phyloP scores from a whole-genome alignment of 2,888 invertebrate species.

The Pemphredon lugubris region DNA sequence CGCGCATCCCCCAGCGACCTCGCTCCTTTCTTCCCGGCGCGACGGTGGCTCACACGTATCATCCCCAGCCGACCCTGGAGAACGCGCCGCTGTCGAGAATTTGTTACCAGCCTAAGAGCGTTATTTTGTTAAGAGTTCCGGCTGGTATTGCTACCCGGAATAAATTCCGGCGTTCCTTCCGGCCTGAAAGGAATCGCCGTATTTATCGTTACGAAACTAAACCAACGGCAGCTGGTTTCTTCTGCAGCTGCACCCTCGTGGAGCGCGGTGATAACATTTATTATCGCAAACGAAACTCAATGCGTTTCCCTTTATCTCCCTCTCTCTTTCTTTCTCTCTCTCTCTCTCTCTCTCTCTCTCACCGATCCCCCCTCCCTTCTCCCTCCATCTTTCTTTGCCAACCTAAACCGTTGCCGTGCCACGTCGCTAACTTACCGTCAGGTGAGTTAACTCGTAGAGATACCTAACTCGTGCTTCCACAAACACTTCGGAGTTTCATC shows the following conservation, averaged over 20 bases:
- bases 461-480: background rate
- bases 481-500: background rate
- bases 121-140: slow-evolving; percentile 53
- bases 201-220: slow-evolving; percentile 39
- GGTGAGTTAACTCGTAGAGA: background rate
- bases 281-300: slow-evolving; percentile 37
- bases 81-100: slow-evolving; percentile 40
- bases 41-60: slow-evolving; percentile 51
- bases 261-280: slow-evolving; percentile 55
- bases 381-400: background rate
- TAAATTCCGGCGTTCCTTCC: slow-evolving; percentile 37
- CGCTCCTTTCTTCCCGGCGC: background rate
- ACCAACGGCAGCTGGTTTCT: slow-evolving; percentile 42
- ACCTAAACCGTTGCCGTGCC: background rate
- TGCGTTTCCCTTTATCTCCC: background rate
- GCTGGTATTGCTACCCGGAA: slow-evolving; percentile 22
- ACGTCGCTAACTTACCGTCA: background rate
- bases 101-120: slow-evolving; percentile 52
- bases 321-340: background rate
- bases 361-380: background rate
- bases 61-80: slow-evolving; percentile 23
- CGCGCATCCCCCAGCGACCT: slow-evolving; percentile 12
- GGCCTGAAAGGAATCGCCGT: slow-evolving; percentile 23
- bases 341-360: background rate
- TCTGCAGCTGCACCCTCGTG: slow-evolving; percentile 27